Percentiles rank a stretch among this genome's conserved stretches.
phyloP scores from a whole-genome alignment of 2,113 vertebrate genomes.

The Ictalurus furcatus region DNA sequence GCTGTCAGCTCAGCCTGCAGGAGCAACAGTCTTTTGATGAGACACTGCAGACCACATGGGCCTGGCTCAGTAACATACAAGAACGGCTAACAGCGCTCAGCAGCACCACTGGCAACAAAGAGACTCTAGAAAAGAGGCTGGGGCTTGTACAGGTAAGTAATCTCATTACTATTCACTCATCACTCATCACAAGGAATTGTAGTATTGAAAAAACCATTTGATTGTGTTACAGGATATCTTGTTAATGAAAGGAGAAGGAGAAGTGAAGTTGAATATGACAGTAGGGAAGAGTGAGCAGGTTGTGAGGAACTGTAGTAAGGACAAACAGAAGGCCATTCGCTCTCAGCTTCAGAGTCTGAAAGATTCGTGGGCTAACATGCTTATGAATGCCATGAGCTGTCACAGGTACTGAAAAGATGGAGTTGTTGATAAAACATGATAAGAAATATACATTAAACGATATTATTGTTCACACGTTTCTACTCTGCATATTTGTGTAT shows the following conservation, averaged over 20 bases:
- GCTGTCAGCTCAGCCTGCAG: constrained; percentile 85
- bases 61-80: constrained; percentile 83
- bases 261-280: constrained; percentile 94
- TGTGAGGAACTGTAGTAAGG: constrained; percentile 80
- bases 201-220: not conserved
- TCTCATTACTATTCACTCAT: not conserved
- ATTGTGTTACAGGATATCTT: constrained; percentile 82
- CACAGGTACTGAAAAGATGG: constrained; percentile 77
- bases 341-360: constrained; percentile 82
- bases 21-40: constrained; percentile 91
- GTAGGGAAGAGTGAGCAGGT: constrained; percentile 94
- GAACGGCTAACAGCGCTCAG: constrained; percentile 81
- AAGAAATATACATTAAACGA: too few species aligned
- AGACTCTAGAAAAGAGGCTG: constrained; percentile 81
- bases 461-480: not conserved
- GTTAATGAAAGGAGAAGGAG: constrained; percentile 93
- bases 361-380: constrained; percentile 82
- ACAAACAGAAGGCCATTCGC: constrained; percentile 83
- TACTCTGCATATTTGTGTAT: constrained; percentile 12
- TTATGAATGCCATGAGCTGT: constrained; percentile 79
- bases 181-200: too few species aligned
- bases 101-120: constrained; percentile 85
- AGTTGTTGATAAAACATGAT: too few species aligned
- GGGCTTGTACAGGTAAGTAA: constrained; percentile 84
- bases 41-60: constrained; percentile 84